Evolutionary conservation across 2,113 vertebrate species (phyloP).

Genomic region (Gulo gulo): DNA sequence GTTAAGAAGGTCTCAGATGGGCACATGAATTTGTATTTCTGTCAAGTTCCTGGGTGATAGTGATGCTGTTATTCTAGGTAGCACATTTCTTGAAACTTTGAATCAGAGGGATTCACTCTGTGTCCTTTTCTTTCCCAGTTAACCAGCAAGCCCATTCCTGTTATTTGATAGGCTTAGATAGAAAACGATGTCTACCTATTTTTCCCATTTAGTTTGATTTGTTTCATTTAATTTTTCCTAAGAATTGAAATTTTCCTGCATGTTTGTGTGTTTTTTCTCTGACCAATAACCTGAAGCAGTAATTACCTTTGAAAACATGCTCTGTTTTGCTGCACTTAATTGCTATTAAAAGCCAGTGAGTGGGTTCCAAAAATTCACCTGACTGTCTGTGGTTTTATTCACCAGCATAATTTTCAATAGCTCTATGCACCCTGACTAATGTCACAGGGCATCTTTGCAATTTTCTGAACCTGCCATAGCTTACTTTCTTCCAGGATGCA

Average conservation of each 20-base stretch:
- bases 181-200: background rate
- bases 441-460: background rate
- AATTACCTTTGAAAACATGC: background rate
- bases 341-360: background rate
- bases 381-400: background rate
- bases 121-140: background rate
- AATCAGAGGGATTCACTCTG: background rate
- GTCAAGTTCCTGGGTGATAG: background rate
- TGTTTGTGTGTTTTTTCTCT: background rate
- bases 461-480: background rate
- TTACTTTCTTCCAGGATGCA: background rate
- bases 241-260: background rate
- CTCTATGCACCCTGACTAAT: background rate
- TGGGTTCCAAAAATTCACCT: background rate
- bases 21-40: background rate
- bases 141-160: background rate
- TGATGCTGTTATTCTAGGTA: background rate
- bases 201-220: background rate
- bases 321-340: background rate
- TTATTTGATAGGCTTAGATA: background rate
- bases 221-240: constrained; percentile 22
- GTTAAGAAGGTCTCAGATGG: background rate
- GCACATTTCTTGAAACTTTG: background rate
- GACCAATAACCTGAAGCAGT: background rate
- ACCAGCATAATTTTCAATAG: background rate